phyloP scores from a whole-genome alignment of 2,797 vertebrate genomes.

The Gallinago nigripennis region DNA sequence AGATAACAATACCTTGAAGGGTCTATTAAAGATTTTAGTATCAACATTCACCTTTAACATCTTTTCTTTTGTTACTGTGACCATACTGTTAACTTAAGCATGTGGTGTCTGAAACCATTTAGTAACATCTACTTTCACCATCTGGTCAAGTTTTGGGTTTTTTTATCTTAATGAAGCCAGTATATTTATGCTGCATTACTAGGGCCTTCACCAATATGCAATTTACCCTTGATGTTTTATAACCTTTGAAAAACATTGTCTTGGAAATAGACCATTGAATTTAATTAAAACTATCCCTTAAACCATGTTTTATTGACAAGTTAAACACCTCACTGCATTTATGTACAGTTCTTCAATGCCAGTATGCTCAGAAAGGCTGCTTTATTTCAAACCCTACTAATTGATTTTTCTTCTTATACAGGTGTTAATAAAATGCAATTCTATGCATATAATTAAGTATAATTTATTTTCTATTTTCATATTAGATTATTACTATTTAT shows the following conservation, averaged over 20 bases:
- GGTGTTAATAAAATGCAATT: not conserved
- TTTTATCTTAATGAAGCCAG: not conserved
- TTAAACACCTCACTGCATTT: not conserved
- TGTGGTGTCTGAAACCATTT: not conserved
- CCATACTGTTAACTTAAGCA: not conserved
- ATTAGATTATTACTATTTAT: not conserved
- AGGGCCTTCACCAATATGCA: not conserved
- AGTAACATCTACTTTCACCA: not conserved
- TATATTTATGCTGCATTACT: not conserved
- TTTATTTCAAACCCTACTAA: not conserved
- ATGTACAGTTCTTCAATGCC: not conserved
- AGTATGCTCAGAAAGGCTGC: not conserved
- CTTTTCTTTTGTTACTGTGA: not conserved
- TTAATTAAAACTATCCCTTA: not conserved
- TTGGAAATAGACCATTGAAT: not conserved
- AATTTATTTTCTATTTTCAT: not conserved
- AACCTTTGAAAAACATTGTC: not conserved
- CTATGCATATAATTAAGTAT: not conserved
- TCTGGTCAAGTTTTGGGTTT: not conserved
- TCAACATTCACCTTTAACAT: not conserved
- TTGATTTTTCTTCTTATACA: not conserved
- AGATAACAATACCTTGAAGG: not conserved
- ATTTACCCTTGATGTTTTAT: not conserved
- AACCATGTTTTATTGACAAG: not conserved
- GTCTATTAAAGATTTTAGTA: not conserved